Percentiles rank a stretch among this genome's conserved stretches.
Conservation (phyloP, 2,888 invertebrate genomes). For the Parasteatoda lunata region DNA sequence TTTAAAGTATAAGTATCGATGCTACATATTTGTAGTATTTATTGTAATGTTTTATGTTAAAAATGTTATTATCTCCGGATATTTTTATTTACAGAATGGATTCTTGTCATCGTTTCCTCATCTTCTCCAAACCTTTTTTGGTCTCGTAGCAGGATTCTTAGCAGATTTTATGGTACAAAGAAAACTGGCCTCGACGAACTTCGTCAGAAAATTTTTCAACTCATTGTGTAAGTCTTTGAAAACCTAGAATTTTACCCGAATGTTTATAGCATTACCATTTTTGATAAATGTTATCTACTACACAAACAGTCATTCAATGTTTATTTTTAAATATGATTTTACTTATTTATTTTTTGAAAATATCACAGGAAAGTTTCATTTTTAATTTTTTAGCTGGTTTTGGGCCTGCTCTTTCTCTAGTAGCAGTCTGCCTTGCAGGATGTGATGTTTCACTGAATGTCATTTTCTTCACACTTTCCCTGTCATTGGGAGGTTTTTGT, state of each 20-base stretch:
- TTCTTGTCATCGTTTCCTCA: neutral
- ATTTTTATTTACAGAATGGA: neutral
- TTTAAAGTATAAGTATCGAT: too few species aligned
- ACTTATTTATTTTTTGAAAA: too few species aligned
- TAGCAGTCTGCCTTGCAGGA: slow-evolving; percentile 81
- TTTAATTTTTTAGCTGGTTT: neutral
- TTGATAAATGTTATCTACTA: too few species aligned
- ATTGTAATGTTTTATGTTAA: too few species aligned
- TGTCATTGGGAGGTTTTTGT: slow-evolving; percentile 83
- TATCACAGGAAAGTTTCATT: too few species aligned
- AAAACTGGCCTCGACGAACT: neutral
- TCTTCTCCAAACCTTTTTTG: neutral
- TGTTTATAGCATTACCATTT: too few species aligned
- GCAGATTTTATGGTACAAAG: neutral
- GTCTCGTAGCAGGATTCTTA: neutral
- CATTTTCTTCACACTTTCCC: slow-evolving; percentile 82
- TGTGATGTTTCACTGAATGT: slow-evolving; percentile 85
- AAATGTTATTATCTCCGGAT: too few species aligned
- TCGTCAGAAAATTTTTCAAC: neutral
- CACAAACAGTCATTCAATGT: too few species aligned
- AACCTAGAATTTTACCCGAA: too few species aligned
- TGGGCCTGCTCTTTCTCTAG: slow-evolving; percentile 81
- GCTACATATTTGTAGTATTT: too few species aligned
- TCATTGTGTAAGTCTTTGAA: neutral
- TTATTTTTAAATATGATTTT: too few species aligned